Percentiles rank a stretch among this genome's conserved stretches.
Conservation (phyloP, 1,140 invertebrate genomes). For the Drosophila ficusphila region DNA sequence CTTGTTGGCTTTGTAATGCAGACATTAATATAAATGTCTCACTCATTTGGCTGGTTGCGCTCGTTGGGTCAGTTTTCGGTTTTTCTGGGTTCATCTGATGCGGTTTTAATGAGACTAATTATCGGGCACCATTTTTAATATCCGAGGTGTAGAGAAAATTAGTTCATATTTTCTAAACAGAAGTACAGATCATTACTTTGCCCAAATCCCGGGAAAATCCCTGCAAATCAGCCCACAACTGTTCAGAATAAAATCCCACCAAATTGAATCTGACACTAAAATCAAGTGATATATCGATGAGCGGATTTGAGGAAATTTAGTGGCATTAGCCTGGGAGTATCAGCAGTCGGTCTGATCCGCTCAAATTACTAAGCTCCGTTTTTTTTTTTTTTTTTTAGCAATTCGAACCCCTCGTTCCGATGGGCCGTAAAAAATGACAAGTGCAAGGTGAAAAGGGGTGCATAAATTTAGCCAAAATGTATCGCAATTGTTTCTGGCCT, state of each 20-base stretch:
- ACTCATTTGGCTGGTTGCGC: slow-evolving; percentile 19
- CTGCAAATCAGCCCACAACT: slow-evolving; percentile 7
- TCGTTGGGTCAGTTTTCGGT: background rate
- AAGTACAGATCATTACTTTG: background rate
- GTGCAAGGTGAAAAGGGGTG: slow-evolving; percentile 65
- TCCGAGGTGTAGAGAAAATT: background rate
- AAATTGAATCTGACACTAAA: slow-evolving; percentile 72
- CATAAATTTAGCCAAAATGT: slow-evolving; percentile 80
- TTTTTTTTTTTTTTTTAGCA: slow-evolving; percentile 27
- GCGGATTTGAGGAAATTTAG: slow-evolving; percentile 68
- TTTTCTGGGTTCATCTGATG: background rate
- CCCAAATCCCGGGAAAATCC: slow-evolving; percentile 9
- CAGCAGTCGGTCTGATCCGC: slow-evolving; percentile 49
- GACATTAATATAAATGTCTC: slow-evolving; percentile 65
- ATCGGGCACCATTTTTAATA: background rate
- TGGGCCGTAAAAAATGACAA: slow-evolving; percentile 69
- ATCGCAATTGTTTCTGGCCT: slow-evolving; percentile 70
- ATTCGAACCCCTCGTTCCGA: slow-evolving; percentile 16
- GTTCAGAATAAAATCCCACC: slow-evolving; percentile 26
- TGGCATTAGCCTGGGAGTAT: slow-evolving; percentile 59
- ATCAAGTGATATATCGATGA: slow-evolving; percentile 76
- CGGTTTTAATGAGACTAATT: slow-evolving; percentile 24
- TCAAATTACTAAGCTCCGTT: slow-evolving; percentile 65
- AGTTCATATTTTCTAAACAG: background rate
- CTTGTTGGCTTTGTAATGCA: slow-evolving; percentile 55